Evolutionary conservation across 2,113 vertebrate genomes (phyloP).

Genomic region (Apus apus): DNA sequence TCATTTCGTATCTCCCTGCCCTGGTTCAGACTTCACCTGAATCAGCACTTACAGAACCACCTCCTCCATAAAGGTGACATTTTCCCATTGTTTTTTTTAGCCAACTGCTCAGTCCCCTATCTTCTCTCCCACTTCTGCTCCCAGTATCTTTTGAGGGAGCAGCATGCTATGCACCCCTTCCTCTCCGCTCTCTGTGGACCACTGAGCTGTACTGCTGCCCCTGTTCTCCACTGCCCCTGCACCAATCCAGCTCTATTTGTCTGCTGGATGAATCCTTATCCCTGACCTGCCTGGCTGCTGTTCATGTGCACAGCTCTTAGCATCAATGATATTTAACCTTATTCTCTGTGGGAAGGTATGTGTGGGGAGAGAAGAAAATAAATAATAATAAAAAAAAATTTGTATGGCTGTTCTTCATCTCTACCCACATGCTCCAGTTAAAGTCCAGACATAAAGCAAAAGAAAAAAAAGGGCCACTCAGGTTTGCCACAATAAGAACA

Average conservation of each 20-base stretch:
- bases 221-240: background rate
- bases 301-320: background rate
- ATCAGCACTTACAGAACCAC: constrained; percentile 12
- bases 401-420: background rate
- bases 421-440: background rate
- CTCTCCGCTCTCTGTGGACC: background rate
- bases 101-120: background rate
- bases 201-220: background rate
- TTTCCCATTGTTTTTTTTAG: background rate
- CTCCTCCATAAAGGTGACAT: constrained; percentile 17
- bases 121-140: background rate
- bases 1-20: background rate
- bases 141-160: background rate
- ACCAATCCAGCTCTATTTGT: background rate
- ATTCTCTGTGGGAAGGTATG: background rate
- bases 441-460: background rate
- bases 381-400: background rate
- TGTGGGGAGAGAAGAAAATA: background rate
- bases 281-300: background rate
- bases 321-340: background rate
- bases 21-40: background rate
- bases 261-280: background rate
- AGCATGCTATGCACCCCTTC: background rate
- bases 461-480: background rate
- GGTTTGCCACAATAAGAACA: background rate